Evolutionary conservation across 2,797 vertebrate species (phyloP).

Genomic region (Acestrorhynchus altus): DNA sequence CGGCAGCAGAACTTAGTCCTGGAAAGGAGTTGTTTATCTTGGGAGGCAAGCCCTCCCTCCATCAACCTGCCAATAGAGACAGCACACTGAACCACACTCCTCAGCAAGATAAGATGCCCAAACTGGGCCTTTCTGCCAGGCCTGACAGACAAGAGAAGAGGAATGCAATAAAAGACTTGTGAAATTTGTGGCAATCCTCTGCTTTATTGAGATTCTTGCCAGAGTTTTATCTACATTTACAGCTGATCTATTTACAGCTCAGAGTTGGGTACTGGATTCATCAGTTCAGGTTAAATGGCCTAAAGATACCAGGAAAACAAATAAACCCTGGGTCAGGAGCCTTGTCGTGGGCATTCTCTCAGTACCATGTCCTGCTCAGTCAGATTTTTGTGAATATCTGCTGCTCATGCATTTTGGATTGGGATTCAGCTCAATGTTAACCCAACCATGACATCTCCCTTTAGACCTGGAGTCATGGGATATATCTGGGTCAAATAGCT

Average conservation of each 20-base stretch:
- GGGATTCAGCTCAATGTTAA: conserved; percentile 64
- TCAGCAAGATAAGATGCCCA: conserved; percentile 68
- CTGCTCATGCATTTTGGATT: conserved; percentile 39
- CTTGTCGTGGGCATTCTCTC: conserved; percentile 1
- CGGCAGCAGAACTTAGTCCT: conserved; percentile 63
- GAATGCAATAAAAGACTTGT: conserved; percentile 31
- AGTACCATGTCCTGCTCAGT: conserved; percentile 6
- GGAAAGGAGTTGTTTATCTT: conserved; percentile 71
- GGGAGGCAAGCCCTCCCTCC: conserved; percentile 67
- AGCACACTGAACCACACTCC: conserved; percentile 60
- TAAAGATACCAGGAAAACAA: conserved; percentile 10
- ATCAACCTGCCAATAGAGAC: conserved; percentile 71
- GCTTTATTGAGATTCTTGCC: not conserved
- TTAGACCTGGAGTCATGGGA: conserved; percentile 68
- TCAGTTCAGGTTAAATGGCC: not conserved
- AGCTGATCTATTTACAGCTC: not conserved
- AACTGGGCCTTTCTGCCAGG: conserved; percentile 62
- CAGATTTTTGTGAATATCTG: conserved; percentile 12
- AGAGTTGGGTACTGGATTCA: not conserved
- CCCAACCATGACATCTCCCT: conserved; percentile 70
- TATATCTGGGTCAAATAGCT: conserved; percentile 60
- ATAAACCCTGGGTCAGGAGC: conserved; percentile 8
- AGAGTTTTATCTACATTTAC: conserved; percentile 1
- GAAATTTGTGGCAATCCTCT: not conserved
- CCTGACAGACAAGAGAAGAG: conserved; percentile 54